phyloP scores from a whole-genome alignment of 1,140 invertebrate genomes.

The Phymorhynchus buccinoides region DNA sequence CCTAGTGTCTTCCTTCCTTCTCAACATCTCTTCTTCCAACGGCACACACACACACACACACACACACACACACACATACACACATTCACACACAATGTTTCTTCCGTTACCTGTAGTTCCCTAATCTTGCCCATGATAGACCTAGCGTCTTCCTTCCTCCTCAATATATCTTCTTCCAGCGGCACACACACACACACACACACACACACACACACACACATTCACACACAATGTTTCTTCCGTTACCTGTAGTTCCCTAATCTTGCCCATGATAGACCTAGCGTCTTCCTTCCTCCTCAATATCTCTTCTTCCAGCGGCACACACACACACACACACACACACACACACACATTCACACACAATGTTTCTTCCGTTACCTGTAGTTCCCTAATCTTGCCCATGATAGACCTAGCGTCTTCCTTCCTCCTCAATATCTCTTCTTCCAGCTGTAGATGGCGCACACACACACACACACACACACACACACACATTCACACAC shows the following conservation, averaged over 20 bases:
- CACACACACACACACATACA: background rate
- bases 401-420: background rate
- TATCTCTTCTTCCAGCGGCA: constrained; percentile 63
- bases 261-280: background rate
- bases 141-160: background rate
- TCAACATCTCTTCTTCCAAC: too few species aligned
- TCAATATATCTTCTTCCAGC: constrained; percentile 56
- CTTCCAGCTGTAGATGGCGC: too few species aligned
- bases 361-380: too few species aligned
- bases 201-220: too few species aligned
- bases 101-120: constrained; percentile 29
- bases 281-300: background rate
- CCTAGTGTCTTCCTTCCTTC: too few species aligned
- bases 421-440: constrained; percentile 37
- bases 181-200: too few species aligned
- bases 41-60: constrained; percentile 15
- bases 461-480: too few species aligned
- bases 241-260: constrained; percentile 25
- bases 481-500: too few species aligned
- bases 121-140: background rate
- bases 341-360: too few species aligned
- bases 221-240: too few species aligned
- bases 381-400: background rate
- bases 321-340: too few species aligned
- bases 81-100: too few species aligned